Evolutionary conservation across 2,888 invertebrate genomes (phyloP).

Genomic region (Sarcophaga carnaria): DNA sequence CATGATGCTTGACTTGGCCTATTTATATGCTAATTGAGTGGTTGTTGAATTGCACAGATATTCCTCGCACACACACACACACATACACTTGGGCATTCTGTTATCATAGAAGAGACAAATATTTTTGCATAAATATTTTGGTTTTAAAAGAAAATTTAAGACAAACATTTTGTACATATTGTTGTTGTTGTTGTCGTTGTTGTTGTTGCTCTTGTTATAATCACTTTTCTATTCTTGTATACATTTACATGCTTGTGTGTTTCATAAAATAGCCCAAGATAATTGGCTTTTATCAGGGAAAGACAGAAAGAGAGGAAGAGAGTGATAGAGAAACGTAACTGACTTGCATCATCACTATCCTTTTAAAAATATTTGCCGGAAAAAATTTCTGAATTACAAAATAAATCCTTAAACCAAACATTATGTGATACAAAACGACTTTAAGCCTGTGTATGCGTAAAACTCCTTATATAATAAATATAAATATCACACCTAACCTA

Average conservation of each 20-base stretch:
- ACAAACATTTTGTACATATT: slow-evolving; percentile 20
- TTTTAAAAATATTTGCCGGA: too few species aligned
- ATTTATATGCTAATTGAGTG: slow-evolving; percentile 66
- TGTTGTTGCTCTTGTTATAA: too few species aligned
- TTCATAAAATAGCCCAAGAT: neutral
- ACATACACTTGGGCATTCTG: neutral
- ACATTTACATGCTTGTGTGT: neutral
- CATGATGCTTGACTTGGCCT: slow-evolving; percentile 56
- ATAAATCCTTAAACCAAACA: too few species aligned
- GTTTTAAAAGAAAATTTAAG: slow-evolving; percentile 9
- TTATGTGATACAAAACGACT: too few species aligned
- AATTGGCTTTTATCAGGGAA: neutral
- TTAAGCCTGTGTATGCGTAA: too few species aligned
- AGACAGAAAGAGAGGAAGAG: neutral
- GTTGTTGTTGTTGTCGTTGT: neutral
- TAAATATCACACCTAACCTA: too few species aligned
- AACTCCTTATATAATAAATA: too few species aligned
- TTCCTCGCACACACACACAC: slow-evolving; percentile 4
- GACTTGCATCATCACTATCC: too few species aligned
- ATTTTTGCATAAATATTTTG: slow-evolving; percentile 11
- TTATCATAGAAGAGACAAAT: neutral
- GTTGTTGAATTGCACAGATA: slow-evolving; percentile 38
- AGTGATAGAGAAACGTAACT: too few species aligned
- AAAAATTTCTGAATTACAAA: too few species aligned
- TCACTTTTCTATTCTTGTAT: neutral